These are phyloP conservation scores for Melinaea menophilus DNA, from an alignment of 2,888 invertebrate species.

Conservation along the genomic window DNA sequence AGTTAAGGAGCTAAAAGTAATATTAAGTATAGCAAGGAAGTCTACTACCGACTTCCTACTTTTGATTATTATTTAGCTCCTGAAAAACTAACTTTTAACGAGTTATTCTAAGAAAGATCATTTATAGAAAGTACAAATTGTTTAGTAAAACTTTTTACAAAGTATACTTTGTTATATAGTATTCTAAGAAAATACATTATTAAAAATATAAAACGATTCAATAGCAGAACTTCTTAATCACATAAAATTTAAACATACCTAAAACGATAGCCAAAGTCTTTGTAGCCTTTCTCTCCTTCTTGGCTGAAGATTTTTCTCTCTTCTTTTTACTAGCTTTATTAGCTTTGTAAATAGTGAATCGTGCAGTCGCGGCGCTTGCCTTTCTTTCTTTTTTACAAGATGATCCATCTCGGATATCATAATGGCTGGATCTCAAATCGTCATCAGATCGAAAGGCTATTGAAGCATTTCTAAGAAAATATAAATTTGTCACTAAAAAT, in stretches of 20 bases:
- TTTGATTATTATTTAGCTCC: constrained; percentile 17
- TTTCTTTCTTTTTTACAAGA: constrained; percentile 84
- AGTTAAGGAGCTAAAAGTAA: too few relatives aligned
- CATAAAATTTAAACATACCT: constrained; percentile 79
- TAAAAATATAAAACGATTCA: background rate
- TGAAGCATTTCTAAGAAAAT: constrained; percentile 78
- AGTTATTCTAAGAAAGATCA: constrained; percentile 27
- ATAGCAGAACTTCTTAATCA: background rate
- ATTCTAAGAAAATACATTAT: background rate
- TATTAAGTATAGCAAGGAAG: background rate
- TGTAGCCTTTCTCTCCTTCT: constrained; percentile 97
- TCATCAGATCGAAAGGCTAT: constrained; percentile 67
- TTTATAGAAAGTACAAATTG: constrained; percentile 19
- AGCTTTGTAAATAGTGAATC: constrained; percentile 95
- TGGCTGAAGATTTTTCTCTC: constrained; percentile 94
- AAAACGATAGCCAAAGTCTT: constrained; percentile 98
- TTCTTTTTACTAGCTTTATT: constrained; percentile 97
- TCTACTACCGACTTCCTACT: background rate
- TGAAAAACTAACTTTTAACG: constrained; percentile 30
- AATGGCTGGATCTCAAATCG: constrained; percentile 60
- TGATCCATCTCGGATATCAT: constrained; percentile 64
- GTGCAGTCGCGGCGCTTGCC: constrained; percentile 81
- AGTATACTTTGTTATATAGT: background rate
- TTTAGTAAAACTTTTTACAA: background rate
- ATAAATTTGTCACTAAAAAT: background rate